Evolutionary conservation across 2,888 invertebrate genomes (phyloP).

Genomic region (Tortrix viridana): DNA sequence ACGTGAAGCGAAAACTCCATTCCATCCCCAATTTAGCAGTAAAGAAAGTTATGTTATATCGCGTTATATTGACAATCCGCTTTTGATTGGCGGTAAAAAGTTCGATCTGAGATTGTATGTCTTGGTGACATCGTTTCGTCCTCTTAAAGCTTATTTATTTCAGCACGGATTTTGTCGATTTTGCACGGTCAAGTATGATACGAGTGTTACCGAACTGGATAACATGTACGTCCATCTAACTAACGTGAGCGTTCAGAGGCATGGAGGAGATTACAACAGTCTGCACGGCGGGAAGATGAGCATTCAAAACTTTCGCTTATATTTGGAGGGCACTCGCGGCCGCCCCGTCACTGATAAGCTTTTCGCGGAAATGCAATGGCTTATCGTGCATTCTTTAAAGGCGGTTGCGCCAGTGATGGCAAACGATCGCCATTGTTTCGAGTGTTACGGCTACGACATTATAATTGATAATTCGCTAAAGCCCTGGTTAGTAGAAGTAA

Average conservation of each 20-base stretch:
- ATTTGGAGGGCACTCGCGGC: constrained; percentile 95
- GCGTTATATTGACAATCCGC: constrained; percentile 96
- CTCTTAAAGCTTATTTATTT: constrained; percentile 96
- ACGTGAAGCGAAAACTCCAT: constrained; percentile 92
- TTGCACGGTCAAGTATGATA: constrained; percentile 98
- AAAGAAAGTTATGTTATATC: constrained; percentile 99
- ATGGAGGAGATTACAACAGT: constrained; percentile 97
- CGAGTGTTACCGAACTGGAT: constrained; percentile 93
- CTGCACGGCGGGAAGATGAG: constrained; percentile 98
- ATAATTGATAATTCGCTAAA: constrained; percentile 97
- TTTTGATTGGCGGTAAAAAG: constrained; percentile 98
- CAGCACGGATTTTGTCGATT: constrained; percentile 97
- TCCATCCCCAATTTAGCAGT: constrained; percentile 90
- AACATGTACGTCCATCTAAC: constrained; percentile 98
- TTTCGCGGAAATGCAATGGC: constrained; percentile 95
- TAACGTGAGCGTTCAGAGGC: constrained; percentile 98
- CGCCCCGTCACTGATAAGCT: constrained; percentile 94
- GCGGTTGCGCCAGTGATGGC: constrained; percentile 97
- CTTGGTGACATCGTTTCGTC: constrained; percentile 96
- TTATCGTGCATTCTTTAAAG: constrained; percentile 96
- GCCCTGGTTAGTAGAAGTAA: constrained; percentile 97
- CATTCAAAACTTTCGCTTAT: constrained; percentile 94
- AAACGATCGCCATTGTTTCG: constrained; percentile 96
- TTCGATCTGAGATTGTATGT: constrained; percentile 97
- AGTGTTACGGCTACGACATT: constrained; percentile 98